These are phyloP conservation scores for Amphipoea oculea DNA, from an alignment of 2,888 invertebrate species.

Conservation along the genomic window DNA sequence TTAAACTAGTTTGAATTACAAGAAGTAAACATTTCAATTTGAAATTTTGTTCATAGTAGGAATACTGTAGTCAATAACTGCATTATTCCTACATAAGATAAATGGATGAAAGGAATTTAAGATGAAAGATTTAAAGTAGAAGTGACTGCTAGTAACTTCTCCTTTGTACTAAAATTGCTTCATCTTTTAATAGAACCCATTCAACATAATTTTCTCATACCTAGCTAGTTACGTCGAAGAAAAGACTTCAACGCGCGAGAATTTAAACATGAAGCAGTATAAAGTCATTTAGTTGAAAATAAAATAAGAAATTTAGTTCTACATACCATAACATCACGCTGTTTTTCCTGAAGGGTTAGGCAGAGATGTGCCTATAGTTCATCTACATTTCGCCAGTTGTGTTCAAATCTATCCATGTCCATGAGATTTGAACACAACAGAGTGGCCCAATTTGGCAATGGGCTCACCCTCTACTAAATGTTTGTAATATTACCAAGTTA, in stretches of 20 bases:
- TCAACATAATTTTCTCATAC: background rate
- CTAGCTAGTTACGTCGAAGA: background rate
- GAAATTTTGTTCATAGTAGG: background rate
- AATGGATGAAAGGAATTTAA: background rate
- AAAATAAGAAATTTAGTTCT: background rate
- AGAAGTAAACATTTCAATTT: background rate
- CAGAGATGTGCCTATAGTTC: no score
- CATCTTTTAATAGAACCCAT: background rate
- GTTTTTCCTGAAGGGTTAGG: no score
- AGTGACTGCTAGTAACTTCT: background rate
- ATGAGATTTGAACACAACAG: no score
- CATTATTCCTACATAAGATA: background rate
- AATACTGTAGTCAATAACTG: background rate
- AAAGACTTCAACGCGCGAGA: constrained; percentile 39
- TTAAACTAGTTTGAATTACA: background rate
- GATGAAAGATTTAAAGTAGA: background rate
- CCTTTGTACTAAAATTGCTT: background rate
- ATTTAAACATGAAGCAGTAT: no score
- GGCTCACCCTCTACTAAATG: no score
- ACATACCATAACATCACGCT: no score
- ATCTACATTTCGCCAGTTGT: no score
- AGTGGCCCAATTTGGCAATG: no score
- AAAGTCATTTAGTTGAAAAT: background rate
- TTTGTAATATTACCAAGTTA: no score
- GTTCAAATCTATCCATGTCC: no score